Conservation (phyloP, 2,888 invertebrate species). For the Terebella lapidaria region DNA sequence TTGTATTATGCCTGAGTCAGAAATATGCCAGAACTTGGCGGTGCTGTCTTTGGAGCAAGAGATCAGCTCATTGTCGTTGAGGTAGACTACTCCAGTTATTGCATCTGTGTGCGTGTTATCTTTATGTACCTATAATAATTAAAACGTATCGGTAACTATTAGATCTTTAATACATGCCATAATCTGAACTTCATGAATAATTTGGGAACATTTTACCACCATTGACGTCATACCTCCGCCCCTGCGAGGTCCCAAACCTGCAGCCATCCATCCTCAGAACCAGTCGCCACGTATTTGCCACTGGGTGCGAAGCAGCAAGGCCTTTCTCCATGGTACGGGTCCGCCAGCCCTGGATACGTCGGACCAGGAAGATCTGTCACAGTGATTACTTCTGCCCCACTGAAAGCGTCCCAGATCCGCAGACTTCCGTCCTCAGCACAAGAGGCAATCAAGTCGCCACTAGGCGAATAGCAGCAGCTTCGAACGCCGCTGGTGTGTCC, state of each 20-base stretch:
- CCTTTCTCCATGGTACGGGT: conserved; percentile 16
- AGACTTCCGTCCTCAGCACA: conserved; percentile 14
- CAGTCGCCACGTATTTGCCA: conserved; percentile 9
- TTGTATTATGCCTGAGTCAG: background rate
- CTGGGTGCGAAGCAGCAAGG: conserved; percentile 10
- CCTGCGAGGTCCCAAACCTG: conserved; percentile 16
- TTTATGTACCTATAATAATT: no score
- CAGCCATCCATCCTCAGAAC: conserved; percentile 15
- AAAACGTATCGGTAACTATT: no score
- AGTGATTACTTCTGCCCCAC: conserved; percentile 17
- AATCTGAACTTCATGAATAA: no score
- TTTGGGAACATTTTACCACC: no score
- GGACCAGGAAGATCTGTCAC: conserved; percentile 20
- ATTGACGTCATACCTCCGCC: background rate
- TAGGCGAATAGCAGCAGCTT: conserved; percentile 11
- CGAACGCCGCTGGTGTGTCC: conserved; percentile 16
- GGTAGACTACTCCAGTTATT: conserved; percentile 11
- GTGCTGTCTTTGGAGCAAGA: conserved; percentile 12
- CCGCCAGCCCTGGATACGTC: conserved; percentile 13
- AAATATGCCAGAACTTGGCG: conserved; percentile 8
- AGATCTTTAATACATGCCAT: no score
- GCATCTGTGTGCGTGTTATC: conserved; percentile 5
- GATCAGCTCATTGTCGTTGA: conserved; percentile 9
- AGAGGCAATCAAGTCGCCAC: conserved; percentile 16
- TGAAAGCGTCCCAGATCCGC: conserved; percentile 18